A percentile compares a stretch with the other conserved stretches of the same genome.
Evolutionary conservation across 1,140 invertebrate species (phyloP).

Genomic region (Venustaconcha ellipsiformis): DNA sequence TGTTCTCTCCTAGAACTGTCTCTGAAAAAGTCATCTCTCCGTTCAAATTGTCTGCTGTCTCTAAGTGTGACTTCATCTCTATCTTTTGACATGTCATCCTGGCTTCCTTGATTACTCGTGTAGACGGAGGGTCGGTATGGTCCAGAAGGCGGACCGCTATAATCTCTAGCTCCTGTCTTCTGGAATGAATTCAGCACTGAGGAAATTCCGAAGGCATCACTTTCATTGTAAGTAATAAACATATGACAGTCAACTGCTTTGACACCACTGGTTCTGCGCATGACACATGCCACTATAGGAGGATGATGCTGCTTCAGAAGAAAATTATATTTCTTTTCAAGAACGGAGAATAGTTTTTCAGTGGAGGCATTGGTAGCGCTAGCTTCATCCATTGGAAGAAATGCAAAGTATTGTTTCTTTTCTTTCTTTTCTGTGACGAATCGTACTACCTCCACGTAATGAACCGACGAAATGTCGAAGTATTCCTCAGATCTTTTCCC

Average conservation of each 20-base stretch:
- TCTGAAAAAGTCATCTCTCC: too few species aligned
- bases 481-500: conserved; percentile 32
- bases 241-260: conserved; percentile 56
- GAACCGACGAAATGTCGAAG: conserved; percentile 44
- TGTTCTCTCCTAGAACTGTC: too few species aligned
- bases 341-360: conserved; percentile 39
- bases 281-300: conserved; percentile 49
- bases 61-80: too few species aligned
- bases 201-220: too few species aligned
- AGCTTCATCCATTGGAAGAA: conserved; percentile 46
- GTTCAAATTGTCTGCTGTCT: too few species aligned
- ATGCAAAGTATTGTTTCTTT: conserved; percentile 44
- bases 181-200: too few species aligned
- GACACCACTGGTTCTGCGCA: conserved; percentile 47
- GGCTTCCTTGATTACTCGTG: background rate
- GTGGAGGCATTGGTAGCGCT: conserved; percentile 21
- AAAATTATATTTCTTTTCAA: conserved; percentile 50
- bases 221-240: conserved; percentile 33
- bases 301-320: conserved; percentile 42
- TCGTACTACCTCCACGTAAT: conserved; percentile 42
- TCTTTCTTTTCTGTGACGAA: conserved; percentile 42
- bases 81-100: background rate
- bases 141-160: too few species aligned
- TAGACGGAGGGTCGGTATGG: too few species aligned
- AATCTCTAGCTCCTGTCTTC: too few species aligned